Base-by-base conservation (phyloP, 2,797 vertebrate species). In the Pitangus sulphuratus region DNA sequence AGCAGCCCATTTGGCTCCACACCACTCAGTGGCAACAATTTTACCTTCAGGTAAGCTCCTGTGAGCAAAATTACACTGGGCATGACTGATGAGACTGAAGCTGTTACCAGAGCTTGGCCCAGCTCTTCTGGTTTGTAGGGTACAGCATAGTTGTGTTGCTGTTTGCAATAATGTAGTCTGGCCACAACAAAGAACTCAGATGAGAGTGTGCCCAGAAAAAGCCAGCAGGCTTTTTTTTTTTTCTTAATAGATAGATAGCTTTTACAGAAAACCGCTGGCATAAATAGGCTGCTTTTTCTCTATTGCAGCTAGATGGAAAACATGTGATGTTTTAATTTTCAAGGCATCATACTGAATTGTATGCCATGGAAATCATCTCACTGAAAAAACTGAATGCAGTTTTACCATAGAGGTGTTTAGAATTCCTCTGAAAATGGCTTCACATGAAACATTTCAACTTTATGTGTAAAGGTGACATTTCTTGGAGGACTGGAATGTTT, bases 181-280 rank as follows among this genome's bases (percentile, higher is more conserved):
- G 72, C 54, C 37, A 6, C 68, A 90, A 70, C 51, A 94, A 87
- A 95, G 54, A 75, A 40, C 47, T 89, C 90, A 75, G 76, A 90
- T 84, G 62, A 94, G 77, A 84, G 91, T 62, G 37, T 70, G 51
- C 66, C 70, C 87, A 90, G 77, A 72, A 86, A 89, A 93, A 76
- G 30, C 6, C 35, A 89, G 25, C 22, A 48, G 37, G 5, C 3
- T 53, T 65, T 56, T 69, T 71, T 76, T 53, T 53, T 42, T 47
- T 47, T 13, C 33, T 21, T 8, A 44, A 44, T 47, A 70, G 64
- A 48, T 61, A 80, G 77, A 75, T 79, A 79, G 51, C 48, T 91
- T 93, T 95, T 90, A 68, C 37, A 89, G 66, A 89, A 94, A 93
- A 79, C 26, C 79, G 17, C 56, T 84, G 90, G 66, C 56, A 79